Percentiles rank a stretch among this genome's conserved stretches.
These are phyloP conservation scores for Forpus xanthops DNA, from an alignment of 2,797 vertebrate species.

Conservation along the genomic window DNA sequence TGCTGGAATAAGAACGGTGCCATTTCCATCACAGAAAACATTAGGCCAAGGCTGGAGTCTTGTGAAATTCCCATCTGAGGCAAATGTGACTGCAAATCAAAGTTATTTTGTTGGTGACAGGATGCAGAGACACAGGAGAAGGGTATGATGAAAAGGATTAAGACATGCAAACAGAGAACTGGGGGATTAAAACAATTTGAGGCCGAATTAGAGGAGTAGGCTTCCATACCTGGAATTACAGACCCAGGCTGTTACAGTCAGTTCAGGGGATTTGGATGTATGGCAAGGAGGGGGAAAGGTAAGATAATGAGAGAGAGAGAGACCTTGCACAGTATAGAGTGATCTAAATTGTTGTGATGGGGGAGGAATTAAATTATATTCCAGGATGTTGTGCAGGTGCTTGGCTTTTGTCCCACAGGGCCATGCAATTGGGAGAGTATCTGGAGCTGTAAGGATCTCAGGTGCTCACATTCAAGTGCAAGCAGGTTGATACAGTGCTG, in stretches of 20 bases:
- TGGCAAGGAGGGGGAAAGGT: not conserved
- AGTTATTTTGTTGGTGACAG: not conserved
- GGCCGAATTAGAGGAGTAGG: not conserved
- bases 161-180: not conserved
- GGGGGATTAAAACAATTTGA: not conserved
- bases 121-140: not conserved
- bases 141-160: not conserved
- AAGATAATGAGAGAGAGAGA: not conserved
- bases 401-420: not conserved
- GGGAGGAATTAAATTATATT: slow-evolving; percentile 8
- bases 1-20: not conserved
- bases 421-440: not conserved
- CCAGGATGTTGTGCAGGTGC: not conserved
- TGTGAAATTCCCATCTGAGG: not conserved
- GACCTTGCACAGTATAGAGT: not conserved
- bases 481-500: not conserved
- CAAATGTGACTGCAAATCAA: not conserved
- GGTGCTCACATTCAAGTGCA: not conserved
- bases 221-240: not conserved
- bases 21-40: not conserved
- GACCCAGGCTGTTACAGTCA: not conserved
- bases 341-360: not conserved
- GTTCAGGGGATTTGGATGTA: not conserved
- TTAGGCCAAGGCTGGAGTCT: not conserved
- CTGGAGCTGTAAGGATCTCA: not conserved